Base-by-base conservation (phyloP, 2,888 invertebrate genomes). In the Agonum fuliginosum region DNA sequence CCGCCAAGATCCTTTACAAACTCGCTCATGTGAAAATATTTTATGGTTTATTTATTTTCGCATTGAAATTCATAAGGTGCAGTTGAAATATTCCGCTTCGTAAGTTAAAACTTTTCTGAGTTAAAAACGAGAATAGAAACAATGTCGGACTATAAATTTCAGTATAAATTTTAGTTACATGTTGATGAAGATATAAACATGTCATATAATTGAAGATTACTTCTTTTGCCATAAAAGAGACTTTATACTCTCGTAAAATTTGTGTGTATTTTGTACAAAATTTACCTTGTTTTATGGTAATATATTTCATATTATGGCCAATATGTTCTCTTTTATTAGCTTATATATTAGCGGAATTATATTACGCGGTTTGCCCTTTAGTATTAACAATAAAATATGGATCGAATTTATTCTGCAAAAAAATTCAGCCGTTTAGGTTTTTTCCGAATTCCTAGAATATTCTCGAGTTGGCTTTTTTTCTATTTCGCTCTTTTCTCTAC, bases 31-130 rank as follows among this genome's bases (percentile, higher is more conserved):
- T 69, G 69, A 24, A 65, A 69, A 46, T 69, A 46, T 43, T 69
- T 69, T 69, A 69, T 69, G 69, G 69, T 43, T 69, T 46, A 69
- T 69, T 69, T 69, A 69, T 69, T 69, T 46, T 43, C 24, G 24
- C 24, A 69, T 43, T 69, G 69, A 69, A 46, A 69, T 69, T 69
- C 46, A 69, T 69, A 69, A 69, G 69, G 69, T 41, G 43, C 34
- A 43, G 19, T 41, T 5, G 41, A 67, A 67, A 67, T 67, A 43
- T 22, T 67, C 22, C 43, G 24, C 41, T 43, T 6, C 30, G 37
- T 12, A 65, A 65, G 34, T 65, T 65, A 30, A 65, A 65, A 65
- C 41, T 41, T 67, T 41, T 24, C 2, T 12, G 24, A 27, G 54
- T 12, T 24, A 24, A 58, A 58, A 24, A 58, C 14, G 54, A 2